Evolutionary conservation across 2,113 vertebrate species (phyloP).

Genomic region (Peucedramus taeniatus): DNA sequence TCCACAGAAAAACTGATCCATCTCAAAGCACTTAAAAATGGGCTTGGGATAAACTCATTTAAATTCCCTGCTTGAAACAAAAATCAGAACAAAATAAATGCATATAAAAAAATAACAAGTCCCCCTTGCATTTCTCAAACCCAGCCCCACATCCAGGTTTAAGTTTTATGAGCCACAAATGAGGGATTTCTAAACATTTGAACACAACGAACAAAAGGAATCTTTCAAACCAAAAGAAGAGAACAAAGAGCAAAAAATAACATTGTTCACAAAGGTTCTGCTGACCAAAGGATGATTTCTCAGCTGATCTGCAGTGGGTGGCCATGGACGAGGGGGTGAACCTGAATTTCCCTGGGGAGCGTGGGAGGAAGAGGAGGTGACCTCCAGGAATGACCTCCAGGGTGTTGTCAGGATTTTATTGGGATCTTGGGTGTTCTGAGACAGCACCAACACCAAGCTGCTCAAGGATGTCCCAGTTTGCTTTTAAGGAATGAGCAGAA

Average conservation of each 20-base stretch:
- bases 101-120: neutral
- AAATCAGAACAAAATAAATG: neutral
- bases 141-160: neutral
- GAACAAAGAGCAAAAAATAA: conserved; percentile 29
- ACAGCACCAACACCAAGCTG: neutral
- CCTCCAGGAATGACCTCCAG: neutral
- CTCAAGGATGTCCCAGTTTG: neutral
- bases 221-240: neutral
- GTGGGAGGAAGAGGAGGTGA: conserved; percentile 25
- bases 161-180: neutral
- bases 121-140: neutral
- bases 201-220: neutral
- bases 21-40: neutral
- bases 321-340: neutral
- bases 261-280: neutral
- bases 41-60: neutral
- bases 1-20: neutral
- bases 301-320: conserved; percentile 53
- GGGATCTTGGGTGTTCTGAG: conserved; percentile 17
- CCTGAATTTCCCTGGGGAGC: neutral
- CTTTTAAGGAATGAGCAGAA: neutral
- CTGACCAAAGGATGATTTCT: conserved; percentile 19
- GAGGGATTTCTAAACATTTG: neutral
- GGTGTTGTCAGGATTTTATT: neutral
- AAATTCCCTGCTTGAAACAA: neutral